Evolutionary conservation across 2,888 invertebrate species (phyloP).

Genomic region (Tuta absoluta): DNA sequence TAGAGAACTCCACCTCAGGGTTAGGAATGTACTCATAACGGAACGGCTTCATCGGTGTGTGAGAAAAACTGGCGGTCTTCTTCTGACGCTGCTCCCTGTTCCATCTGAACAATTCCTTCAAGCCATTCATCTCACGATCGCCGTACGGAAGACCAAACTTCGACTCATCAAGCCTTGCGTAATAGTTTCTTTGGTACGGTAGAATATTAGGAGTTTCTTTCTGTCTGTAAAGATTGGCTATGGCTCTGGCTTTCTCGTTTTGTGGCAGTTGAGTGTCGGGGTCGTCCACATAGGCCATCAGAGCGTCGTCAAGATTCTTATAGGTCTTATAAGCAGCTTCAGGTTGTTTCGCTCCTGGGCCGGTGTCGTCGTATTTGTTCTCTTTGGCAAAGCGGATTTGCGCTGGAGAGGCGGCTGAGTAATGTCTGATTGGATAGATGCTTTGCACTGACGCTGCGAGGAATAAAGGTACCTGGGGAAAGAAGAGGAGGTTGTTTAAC

Average conservation of each 20-base stretch:
- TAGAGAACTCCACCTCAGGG: conserved; percentile 45
- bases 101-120: background rate
- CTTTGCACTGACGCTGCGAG: background rate
- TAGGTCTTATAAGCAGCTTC: conserved; percentile 65
- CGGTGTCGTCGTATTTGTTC: conserved; percentile 74
- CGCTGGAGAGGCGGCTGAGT: conserved; percentile 61
- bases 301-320: conserved; percentile 61
- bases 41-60: background rate
- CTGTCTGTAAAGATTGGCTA: conserved; percentile 42
- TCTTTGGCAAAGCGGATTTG: conserved; percentile 71
- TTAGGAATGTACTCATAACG: background rate
- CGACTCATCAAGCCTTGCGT: background rate
- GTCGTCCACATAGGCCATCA: conserved; percentile 63
- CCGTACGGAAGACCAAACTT: background rate
- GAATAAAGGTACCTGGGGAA: background rate
- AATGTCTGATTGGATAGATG: background rate
- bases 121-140: background rate
- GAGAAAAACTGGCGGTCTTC: conserved; percentile 32
- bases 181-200: background rate
- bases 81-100: background rate
- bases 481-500: background rate
- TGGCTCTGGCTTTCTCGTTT: conserved; percentile 52
- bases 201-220: background rate
- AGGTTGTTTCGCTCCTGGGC: conserved; percentile 63
- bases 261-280: conserved; percentile 69